Evolutionary conservation across 2,888 invertebrate genomes (phyloP).

Genomic region (Neoscelio sp.): DNA sequence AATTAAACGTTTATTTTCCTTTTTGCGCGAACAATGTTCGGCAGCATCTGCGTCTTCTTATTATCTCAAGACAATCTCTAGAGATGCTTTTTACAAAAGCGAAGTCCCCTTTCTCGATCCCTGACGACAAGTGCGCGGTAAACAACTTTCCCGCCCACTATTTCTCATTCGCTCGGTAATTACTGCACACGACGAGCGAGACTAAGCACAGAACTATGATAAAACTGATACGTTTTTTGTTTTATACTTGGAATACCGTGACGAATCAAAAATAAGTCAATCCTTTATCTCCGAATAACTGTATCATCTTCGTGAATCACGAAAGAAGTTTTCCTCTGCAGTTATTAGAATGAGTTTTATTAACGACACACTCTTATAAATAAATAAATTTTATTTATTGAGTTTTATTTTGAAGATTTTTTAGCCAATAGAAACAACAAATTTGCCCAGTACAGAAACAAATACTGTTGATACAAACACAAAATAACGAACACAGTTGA

Average conservation of each 20-base stretch:
- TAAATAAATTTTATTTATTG: too few relatives aligned
- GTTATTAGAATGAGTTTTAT: constrained; percentile 32
- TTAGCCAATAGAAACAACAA: too few relatives aligned
- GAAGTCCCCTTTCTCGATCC: constrained; percentile 73
- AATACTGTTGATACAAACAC: too few relatives aligned
- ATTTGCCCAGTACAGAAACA: too few relatives aligned
- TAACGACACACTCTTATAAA: too few relatives aligned
- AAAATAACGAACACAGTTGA: too few relatives aligned
- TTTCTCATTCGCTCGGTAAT: constrained; percentile 69
- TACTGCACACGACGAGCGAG: constrained; percentile 51
- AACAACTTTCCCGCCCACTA: constrained; percentile 79
- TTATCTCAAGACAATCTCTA: constrained; percentile 15
- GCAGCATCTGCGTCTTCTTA: constrained; percentile 11
- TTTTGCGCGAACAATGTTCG: constrained; percentile 6
- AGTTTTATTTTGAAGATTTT: too few relatives aligned
- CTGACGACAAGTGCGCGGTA: constrained; percentile 71
- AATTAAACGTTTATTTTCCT: neutral
- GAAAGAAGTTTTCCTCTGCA: constrained; percentile 12
- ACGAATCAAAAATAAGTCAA: constrained; percentile 45
- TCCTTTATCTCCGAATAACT: constrained; percentile 3
- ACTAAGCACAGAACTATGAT: constrained; percentile 39
- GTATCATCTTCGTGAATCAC: constrained; percentile 25
- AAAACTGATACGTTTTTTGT: constrained; percentile 45
- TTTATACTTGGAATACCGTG: constrained; percentile 19
- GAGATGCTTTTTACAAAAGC: constrained; percentile 66